Evolutionary conservation across 1,140 invertebrate genomes (phyloP).

Genomic region (Papilio aristodemus): DNA sequence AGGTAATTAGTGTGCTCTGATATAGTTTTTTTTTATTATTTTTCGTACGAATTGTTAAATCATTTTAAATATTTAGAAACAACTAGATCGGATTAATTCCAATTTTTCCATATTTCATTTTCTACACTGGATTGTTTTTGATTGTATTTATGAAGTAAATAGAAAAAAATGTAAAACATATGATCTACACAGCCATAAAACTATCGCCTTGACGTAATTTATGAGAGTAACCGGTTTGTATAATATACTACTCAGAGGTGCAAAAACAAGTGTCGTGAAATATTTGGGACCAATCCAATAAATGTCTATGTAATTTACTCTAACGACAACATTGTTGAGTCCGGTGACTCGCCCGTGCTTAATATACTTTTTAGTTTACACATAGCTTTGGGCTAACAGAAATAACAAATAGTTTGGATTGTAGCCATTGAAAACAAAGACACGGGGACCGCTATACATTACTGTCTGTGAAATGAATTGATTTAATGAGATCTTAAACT

Average conservation of each 20-base stretch:
- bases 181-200: too few relatives aligned
- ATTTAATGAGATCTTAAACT: slow-evolving; percentile 76
- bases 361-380: slow-evolving; percentile 48
- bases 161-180: not conserved
- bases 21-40: slow-evolving; percentile 43
- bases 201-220: slow-evolving; percentile 46
- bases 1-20: slow-evolving; percentile 50
- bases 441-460: slow-evolving; percentile 62
- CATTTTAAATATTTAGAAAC: too few relatives aligned
- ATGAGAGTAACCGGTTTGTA: slow-evolving; percentile 37
- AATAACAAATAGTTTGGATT: slow-evolving; percentile 77
- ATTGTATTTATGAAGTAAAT: too few relatives aligned
- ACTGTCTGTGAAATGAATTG: slow-evolving; percentile 71
- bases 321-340: slow-evolving; percentile 31
- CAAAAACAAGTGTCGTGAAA: slow-evolving; percentile 20
- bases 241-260: slow-evolving; percentile 1
- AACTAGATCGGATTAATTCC: too few relatives aligned
- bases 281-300: slow-evolving; percentile 33
- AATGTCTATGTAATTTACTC: slow-evolving; percentile 33
- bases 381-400: slow-evolving; percentile 47
- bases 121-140: too few relatives aligned
- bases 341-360: slow-evolving; percentile 28
- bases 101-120: too few relatives aligned
- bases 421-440: slow-evolving; percentile 73
- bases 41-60: not conserved